phyloP scores from a whole-genome alignment of 2,797 vertebrate species.

The Hyperoplus immaculatus region DNA sequence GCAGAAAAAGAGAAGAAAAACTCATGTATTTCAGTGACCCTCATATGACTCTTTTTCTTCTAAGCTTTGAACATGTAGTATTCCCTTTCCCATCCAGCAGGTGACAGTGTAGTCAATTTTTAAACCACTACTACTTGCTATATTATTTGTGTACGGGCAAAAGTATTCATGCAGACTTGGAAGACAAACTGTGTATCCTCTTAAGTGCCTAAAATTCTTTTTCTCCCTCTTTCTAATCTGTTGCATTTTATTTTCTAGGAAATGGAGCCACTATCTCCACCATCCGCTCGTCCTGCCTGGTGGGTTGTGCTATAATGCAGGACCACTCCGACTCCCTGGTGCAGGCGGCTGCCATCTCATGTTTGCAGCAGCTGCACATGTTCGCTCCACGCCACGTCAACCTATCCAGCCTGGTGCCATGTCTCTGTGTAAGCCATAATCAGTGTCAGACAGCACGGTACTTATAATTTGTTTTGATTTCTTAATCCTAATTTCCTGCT shows the following conservation, averaged over 20 bases:
- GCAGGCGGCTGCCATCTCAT: slow-evolving; percentile 98
- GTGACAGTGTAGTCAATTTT: slow-evolving; percentile 47
- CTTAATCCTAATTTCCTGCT: not conserved
- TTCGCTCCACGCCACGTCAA: slow-evolving; percentile 98
- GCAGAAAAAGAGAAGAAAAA: not conserved
- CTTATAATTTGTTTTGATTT: not conserved
- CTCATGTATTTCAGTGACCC: not conserved
- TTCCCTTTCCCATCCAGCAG: slow-evolving; percentile 44
- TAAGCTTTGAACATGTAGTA: not conserved
- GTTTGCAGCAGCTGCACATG: slow-evolving; percentile 99
- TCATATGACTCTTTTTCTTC: not conserved
- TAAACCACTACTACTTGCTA: not conserved
- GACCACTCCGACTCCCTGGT: slow-evolving; percentile 98
- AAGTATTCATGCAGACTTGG: not conserved
- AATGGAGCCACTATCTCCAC: slow-evolving; percentile 96
- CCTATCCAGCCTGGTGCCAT: slow-evolving; percentile 97
- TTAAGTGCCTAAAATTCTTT: not conserved
- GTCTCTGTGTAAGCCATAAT: slow-evolving; percentile 92
- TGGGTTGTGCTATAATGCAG: slow-evolving; percentile 98
- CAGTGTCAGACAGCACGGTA: not conserved
- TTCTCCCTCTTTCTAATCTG: slow-evolving; percentile 19
- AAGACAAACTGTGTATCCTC: not conserved
- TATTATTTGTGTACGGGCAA: too few relatives aligned
- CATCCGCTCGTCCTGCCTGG: slow-evolving; percentile 97
- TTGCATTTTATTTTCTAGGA: slow-evolving; percentile 81